These are phyloP conservation scores for Palythoa caribaeorum DNA, from an alignment of 92 coral and sea anemone species.

Conservation along the genomic window DNA sequence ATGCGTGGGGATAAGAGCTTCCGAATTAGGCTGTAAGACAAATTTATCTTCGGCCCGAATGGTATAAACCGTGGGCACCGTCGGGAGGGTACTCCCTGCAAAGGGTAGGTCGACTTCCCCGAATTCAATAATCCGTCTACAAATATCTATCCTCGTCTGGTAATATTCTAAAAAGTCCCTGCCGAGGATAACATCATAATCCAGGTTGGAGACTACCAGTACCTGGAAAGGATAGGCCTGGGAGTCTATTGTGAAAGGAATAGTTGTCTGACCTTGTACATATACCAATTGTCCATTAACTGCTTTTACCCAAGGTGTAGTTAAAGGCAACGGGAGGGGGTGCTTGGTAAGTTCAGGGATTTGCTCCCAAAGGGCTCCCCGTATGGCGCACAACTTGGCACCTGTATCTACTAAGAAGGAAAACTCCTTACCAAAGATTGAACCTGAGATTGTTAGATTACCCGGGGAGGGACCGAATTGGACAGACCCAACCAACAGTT, in stretches of 20 bases:
- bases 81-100: neutral
- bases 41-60: neutral
- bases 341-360: neutral
- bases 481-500: neutral
- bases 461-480: neutral
- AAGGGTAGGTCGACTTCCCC: neutral
- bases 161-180: slow-evolving; percentile 27
- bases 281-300: slow-evolving; percentile 2
- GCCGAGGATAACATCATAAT: slow-evolving; percentile 31
- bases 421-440: neutral
- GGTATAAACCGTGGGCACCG: neutral
- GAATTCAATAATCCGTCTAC: neutral
- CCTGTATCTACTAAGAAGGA: slow-evolving; percentile 63
- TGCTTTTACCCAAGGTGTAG: neutral
- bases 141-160: neutral
- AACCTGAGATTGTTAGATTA: slow-evolving; percentile 34
- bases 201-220: neutral
- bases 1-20: slow-evolving; percentile 3
- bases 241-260: neutral
- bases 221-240: slow-evolving; percentile 32
- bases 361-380: slow-evolving; percentile 2
- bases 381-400: slow-evolving; percentile 47
- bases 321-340: neutral
- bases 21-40: slow-evolving; percentile 9
- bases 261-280: neutral